Percentiles rank a stretch among this genome's conserved stretches.
Evolutionary conservation across 2,113 vertebrate species (phyloP).

Genomic region (Acanthochromis polyacanthus): DNA sequence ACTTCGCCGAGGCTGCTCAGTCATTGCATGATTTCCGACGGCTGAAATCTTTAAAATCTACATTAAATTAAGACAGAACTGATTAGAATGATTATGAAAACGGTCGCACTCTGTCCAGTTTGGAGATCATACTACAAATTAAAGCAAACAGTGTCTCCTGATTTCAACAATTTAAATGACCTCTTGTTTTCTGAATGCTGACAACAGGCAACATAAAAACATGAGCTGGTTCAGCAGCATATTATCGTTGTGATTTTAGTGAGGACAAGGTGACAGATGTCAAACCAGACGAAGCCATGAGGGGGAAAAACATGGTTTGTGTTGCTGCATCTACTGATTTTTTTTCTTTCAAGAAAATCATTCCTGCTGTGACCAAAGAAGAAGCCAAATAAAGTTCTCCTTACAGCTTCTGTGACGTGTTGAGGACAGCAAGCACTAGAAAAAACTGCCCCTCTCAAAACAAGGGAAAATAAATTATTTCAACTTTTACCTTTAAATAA

Average conservation of each 20-base stretch:
- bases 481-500: too few species aligned
- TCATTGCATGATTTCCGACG: too few species aligned
- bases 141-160: background rate
- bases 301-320: background rate
- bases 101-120: background rate
- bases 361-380: background rate
- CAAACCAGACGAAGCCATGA: accelerated
- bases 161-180: background rate
- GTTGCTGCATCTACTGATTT: slow-evolving; percentile 11
- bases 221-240: background rate
- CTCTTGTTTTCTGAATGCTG: background rate
- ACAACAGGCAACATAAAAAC: background rate
- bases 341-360: background rate
- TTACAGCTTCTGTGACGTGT: background rate
- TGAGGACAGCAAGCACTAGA: too few species aligned
- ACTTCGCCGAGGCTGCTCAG: too few species aligned
- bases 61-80: too few species aligned
- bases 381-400: background rate
- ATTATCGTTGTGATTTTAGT: background rate
- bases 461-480: too few species aligned
- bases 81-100: too few species aligned
- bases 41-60: too few species aligned
- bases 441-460: too few species aligned
- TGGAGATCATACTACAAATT: background rate
- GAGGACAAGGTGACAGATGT: background rate